Base-by-base conservation (phyloP, 2,797 vertebrate genomes). In the Mastacembelus armatus region DNA sequence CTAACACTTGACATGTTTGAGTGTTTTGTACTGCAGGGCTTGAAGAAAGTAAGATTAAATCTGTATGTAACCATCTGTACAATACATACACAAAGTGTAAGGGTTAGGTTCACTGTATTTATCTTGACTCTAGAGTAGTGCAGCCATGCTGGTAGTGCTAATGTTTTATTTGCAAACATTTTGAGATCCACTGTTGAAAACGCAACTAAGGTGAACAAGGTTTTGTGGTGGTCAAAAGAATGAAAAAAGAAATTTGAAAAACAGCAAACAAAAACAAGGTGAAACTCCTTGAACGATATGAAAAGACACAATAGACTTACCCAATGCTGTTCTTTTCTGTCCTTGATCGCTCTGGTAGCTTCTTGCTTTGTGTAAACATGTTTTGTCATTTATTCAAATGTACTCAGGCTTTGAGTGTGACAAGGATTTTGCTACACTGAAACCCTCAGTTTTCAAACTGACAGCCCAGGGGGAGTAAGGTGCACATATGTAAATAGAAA, bases 331-430 rank as follows among this genome's bases (percentile, higher is more conserved):
- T 69, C 8, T 16, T 10, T 44, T 16, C 10, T 33, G 15, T 62
- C 43, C 68, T 60, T 43, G 22, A 60, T 57, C n/a, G 30, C 39
- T 61, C n/a, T 54, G 36, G 12, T 6, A 7, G 15, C 19, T 47
- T 14, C 19, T 36, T 36, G 10, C 3, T 51, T 47, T 49, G 14
- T n/a, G 4, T 43, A 8, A 58, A 67, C n/a, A 45, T 18, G 26
- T 59, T 55, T 54, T 57, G 38, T 40, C 10, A 5, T 78, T 71
- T 36, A 50, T 64, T 68, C 35, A 61, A 24, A 51, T 58, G 16
- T 35, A 9, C 21, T 66, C 7, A 21, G 22, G 42, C 51, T 57
- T 58, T 57, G 6, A 33, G 47, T 19, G 27, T 4, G 26, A 40
- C 33, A 27, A 43, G 14, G 14, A 22, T 45, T 66, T 36, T 0